These are phyloP conservation scores for Macrobrachium nipponense DNA, from an alignment of 1,140 invertebrate genomes.

Conservation along the genomic window DNA sequence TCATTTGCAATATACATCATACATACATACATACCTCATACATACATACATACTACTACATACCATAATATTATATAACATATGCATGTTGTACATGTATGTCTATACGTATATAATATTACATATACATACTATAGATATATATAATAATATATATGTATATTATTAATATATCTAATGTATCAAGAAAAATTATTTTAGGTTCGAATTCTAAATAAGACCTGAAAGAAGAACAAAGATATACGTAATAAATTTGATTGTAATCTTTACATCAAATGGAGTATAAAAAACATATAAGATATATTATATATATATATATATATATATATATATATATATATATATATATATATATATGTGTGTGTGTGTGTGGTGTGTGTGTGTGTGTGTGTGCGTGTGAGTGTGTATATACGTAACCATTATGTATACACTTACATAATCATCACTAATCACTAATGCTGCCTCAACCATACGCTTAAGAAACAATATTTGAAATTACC, in stretches of 20 bases:
- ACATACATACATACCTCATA: slow-evolving; percentile 4
- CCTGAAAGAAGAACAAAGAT: too few species aligned
- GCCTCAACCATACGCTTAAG: too few species aligned
- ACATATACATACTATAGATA: not conserved
- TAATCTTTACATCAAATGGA: too few species aligned
- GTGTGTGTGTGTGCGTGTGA: slow-evolving; percentile 14
- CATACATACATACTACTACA: slow-evolving; percentile 11
- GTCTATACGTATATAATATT: not conserved
- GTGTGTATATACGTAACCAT: not conserved
- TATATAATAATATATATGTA: not conserved
- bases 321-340: too few species aligned
- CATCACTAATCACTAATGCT: too few species aligned
- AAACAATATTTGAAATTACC: too few species aligned
- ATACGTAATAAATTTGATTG: too few species aligned
- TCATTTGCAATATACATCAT: not conserved
- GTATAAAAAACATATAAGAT: too few species aligned
- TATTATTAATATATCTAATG: too few species aligned
- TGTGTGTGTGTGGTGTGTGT: slow-evolving; percentile 23
- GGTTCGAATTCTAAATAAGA: too few species aligned
- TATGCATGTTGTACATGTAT: slow-evolving; percentile 1
- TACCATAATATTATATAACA: too few species aligned
- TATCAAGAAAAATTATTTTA: not conserved
- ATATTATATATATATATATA: too few species aligned
- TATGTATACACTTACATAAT: slow-evolving; percentile 9
- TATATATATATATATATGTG: not conserved